Evolutionary conservation across 2,113 vertebrate species (phyloP), one percentile per base, ranked within the genome.

Genomic region (Sander vitreus): DNA sequence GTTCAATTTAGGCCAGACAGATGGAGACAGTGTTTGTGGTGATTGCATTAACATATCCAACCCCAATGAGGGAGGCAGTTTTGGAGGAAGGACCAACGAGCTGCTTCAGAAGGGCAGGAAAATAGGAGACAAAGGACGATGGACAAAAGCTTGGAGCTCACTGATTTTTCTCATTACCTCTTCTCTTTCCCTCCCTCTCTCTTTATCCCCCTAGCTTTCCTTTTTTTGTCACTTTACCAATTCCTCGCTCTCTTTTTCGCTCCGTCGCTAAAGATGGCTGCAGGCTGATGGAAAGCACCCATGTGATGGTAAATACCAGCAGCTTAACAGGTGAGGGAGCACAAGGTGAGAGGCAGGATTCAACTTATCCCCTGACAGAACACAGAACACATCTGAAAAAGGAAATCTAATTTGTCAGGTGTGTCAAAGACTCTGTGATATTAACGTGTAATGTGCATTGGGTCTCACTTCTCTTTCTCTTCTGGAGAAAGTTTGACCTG

Each of bases 21-120:
- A 92, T 91, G 92, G 91, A 93, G 92, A 81, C 92, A 74, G 92
- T 92, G 91, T 93, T 92, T 81, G 83, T 86, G 85, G 85, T 91
- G 91, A 93, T 93, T 94, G 90, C 90, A 93, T 95, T 94, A 93
- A 87, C 91, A 94, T 93, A 92, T 91, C 80, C 84, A 88, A 60
- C 78, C 67, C 89, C 87, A 55, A 77, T 4, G 80, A 85, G 80
- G 78, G 73, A 80, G 72, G 57, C 51, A 15, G 79, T 70, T 86
- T 85, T 68, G 57, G 80, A 86, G 77, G 76, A 77, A 83, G 80
- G 83, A 55, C 73, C 21, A 27, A 18, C 15, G 50, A 70, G 36
- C 67, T 50, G 59, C 80, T 50, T 72, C 60, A n/a, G 72, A 75
- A 43, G 54, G 68, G 77, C 65, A 25, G 55, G 10, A 39, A 62